Evolutionary conservation across 2,888 invertebrate genomes (phyloP), one percentile per base, ranked within the genome.

Genomic region (Mylabris sibirica): DNA sequence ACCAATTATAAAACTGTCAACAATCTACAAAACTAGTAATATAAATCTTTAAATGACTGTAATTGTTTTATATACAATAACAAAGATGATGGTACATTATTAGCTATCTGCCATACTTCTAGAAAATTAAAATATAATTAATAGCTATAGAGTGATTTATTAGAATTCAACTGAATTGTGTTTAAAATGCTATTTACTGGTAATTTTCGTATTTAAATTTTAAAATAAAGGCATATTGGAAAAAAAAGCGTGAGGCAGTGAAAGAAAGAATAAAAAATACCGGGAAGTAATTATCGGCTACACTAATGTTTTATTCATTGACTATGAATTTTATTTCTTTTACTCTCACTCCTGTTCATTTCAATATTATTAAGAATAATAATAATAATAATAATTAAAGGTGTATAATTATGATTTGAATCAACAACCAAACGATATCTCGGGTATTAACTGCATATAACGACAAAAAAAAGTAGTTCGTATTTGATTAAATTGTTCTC

Each of bases 1-100:
- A 57, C 24, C 26, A 57, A 57, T 57, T 57, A 57, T 57, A 57
- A 53, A 12, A 20, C 24, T 57, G 57, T 57, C 57, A 14, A 57
- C 57, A 57, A 57, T 57, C 26, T n/a, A 26, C 53, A 11, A 57
- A 26, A 26, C 26, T 14, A 24, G 57, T 57, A 57, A 57, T 14
- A 57, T 57, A 57, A 57, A 57, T 57, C 57, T 57, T 30, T 26
- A 24, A 57, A 57, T n/a, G 57, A 8, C 26, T 26, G 5, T 57
- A 57, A 57, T 57, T 57, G 57, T 57, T 57, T 57, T 26, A 57
- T 26, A 26, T 24, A 57, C 26, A 57, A 57, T 3, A 53, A 3
- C 4, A 24, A 57, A 14, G 57, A 57, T 57, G 57, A 24, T 57
- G 14, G 57, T 57, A 24, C 57, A 24, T 57, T 57, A 57, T 57